Percentiles rank a stretch among this genome's conserved stretches.
These are phyloP conservation scores for Florisuga fusca DNA, from an alignment of 2,797 vertebrate genomes.

Conservation along the genomic window DNA sequence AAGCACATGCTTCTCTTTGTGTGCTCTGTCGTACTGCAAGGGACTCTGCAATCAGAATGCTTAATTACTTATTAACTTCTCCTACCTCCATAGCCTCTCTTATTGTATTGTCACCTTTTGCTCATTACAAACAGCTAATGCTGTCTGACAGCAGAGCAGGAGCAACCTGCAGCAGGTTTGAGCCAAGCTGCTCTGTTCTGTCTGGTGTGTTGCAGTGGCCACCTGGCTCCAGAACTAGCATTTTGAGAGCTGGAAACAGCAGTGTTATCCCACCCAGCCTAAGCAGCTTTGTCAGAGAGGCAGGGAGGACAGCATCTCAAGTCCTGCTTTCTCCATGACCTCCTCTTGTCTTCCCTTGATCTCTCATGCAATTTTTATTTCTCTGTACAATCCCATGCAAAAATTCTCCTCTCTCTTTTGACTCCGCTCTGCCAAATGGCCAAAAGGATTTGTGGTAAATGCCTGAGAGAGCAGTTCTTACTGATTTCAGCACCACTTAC, in stretches of 20 bases:
- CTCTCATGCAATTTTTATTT: not conserved
- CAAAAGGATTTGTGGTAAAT: not conserved
- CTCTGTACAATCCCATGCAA: not conserved
- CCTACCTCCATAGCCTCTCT: not conserved
- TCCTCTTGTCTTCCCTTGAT: not conserved
- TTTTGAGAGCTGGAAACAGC: not conserved
- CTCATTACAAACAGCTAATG: not conserved
- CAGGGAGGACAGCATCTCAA: not conserved
- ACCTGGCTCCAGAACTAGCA: not conserved
- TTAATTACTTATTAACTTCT: not conserved
- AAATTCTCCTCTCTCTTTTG: not conserved
- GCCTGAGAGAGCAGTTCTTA: not conserved
- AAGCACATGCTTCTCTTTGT: not conserved
- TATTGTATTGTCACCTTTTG: not conserved
- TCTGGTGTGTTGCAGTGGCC: not conserved
- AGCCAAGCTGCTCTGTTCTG: not conserved
- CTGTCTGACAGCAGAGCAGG: not conserved
- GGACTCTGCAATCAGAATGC: not conserved
- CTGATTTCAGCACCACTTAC: conserved; percentile 6
- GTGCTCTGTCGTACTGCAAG: not conserved
- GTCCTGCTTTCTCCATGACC: not conserved
- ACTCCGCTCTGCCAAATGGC: not conserved
- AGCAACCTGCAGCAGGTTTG: rapidly evolving
- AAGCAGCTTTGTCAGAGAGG: not conserved
- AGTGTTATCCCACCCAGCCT: not conserved